phyloP scores from a whole-genome alignment of 2,888 invertebrate species.

The Drosophila quinaria region DNA sequence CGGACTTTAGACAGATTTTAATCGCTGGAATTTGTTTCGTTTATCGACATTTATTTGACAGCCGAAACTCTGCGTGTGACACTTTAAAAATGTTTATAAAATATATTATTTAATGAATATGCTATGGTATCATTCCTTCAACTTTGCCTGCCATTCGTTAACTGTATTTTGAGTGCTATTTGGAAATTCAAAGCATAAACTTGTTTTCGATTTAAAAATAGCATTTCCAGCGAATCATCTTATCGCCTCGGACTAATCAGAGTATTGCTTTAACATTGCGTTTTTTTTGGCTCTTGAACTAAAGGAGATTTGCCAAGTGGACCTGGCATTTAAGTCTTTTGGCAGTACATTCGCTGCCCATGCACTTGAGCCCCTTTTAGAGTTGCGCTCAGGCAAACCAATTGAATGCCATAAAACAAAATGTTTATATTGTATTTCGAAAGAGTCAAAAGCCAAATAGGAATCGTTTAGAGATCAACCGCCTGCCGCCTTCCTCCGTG shows the following conservation, averaged over 20 bases:
- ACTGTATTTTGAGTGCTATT: conserved; percentile 38
- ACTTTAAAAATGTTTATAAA: conserved; percentile 65
- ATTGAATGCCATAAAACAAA: conserved; percentile 75
- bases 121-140: conserved; percentile 16
- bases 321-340: conserved; percentile 14
- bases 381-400: conserved; percentile 52
- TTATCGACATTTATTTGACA: conserved; percentile 74
- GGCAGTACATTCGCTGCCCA: conserved; percentile 30
- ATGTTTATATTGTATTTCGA: conserved; percentile 68
- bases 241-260: conserved; percentile 3
- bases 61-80: conserved; percentile 69
- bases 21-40: conserved; percentile 62
- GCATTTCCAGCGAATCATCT: conserved; percentile 10
- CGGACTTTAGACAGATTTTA: conserved; percentile 47
- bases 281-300: conserved; percentile 28
- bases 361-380: conserved; percentile 75
- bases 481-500: background rate
- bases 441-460: conserved; percentile 80
- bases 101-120: conserved; percentile 59
- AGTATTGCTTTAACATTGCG: conserved; percentile 15
- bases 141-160: background rate
- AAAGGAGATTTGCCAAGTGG: conserved; percentile 56
- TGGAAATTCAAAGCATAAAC: conserved; percentile 54
- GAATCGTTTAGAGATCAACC: conserved; percentile 58
- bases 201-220: conserved; percentile 58